Percentiles rank a stretch among this genome's conserved stretches.
Evolutionary conservation across 2,888 invertebrate genomes (phyloP).

Genomic region (Girardia tigrina): DNA sequence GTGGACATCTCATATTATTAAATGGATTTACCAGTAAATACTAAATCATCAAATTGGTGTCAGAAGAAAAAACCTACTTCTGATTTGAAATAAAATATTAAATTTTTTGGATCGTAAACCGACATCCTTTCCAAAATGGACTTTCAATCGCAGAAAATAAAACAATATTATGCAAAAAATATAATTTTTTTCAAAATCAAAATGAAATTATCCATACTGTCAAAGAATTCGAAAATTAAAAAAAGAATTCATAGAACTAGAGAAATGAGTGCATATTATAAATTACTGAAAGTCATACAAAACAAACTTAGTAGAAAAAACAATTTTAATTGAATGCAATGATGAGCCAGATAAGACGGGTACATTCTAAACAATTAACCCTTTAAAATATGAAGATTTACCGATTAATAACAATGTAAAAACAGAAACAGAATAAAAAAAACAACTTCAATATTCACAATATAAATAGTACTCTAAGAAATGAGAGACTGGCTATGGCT

Average conservation of each 20-base stretch:
- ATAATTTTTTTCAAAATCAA: no score
- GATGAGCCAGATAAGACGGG: not conserved
- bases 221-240: not conserved
- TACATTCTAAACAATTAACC: not conserved
- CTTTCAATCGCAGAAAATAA: no score
- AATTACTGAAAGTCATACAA: not conserved
- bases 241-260: not conserved
- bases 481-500: slow-evolving; percentile 8
- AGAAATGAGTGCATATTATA: not conserved
- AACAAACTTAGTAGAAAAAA: not conserved
- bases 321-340: not conserved
- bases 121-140: no score
- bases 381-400: not conserved
- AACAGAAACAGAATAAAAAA: not conserved
- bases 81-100: no score
- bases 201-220: not conserved
- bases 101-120: no score
- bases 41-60: no score
- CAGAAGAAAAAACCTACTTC: no score
- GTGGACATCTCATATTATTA: no score
- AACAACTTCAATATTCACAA: not conserved
- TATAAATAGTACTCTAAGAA: not conserved
- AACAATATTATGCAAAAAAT: no score
- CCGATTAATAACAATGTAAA: not conserved
- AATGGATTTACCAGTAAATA: no score